Conservation (phyloP, 2,888 invertebrate species). For the Erebia palarica region DNA sequence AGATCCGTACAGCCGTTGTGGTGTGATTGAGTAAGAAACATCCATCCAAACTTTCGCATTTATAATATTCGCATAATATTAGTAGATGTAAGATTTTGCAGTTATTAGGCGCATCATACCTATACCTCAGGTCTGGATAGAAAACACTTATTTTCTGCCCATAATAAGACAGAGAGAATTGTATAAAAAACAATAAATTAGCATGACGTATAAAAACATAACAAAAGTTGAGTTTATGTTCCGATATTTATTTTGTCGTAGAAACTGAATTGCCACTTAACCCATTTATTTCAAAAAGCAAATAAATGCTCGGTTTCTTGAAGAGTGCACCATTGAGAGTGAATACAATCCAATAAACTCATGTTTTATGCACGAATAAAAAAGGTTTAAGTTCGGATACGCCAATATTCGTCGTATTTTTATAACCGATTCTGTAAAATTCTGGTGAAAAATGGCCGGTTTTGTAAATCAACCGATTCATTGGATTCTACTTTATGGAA, state of each 20-base stretch:
- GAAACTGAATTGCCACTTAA: slow-evolving; percentile 3
- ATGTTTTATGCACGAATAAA: slow-evolving; percentile 23
- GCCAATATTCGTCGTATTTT: slow-evolving; percentile 17
- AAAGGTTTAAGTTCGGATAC: slow-evolving; percentile 18
- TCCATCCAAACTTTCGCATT: too few relatives aligned
- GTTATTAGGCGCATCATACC: too few relatives aligned
- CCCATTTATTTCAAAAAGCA: slow-evolving; percentile 23
- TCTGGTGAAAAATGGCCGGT: slow-evolving; percentile 1
- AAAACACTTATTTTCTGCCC: too few relatives aligned
- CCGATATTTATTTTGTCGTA: too few relatives aligned
- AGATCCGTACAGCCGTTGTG: too few relatives aligned
- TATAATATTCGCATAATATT: too few relatives aligned
- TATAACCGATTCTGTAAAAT: slow-evolving; percentile 13
- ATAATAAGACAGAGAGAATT: too few relatives aligned
- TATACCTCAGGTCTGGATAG: not conserved
- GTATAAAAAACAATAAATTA: not conserved
- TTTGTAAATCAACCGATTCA: slow-evolving; percentile 22
- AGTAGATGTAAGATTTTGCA: too few relatives aligned
- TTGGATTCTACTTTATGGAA: slow-evolving; percentile 15
- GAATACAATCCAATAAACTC: slow-evolving; percentile 20
- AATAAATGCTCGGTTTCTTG: slow-evolving; percentile 20
- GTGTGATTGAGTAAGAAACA: too few relatives aligned
- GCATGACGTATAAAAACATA: not conserved
- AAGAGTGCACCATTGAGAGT: slow-evolving; percentile 7
- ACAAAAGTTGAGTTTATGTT: not conserved